Conservation (phyloP, 2,797 vertebrate species). For the Heterohyrax brucei region DNA sequence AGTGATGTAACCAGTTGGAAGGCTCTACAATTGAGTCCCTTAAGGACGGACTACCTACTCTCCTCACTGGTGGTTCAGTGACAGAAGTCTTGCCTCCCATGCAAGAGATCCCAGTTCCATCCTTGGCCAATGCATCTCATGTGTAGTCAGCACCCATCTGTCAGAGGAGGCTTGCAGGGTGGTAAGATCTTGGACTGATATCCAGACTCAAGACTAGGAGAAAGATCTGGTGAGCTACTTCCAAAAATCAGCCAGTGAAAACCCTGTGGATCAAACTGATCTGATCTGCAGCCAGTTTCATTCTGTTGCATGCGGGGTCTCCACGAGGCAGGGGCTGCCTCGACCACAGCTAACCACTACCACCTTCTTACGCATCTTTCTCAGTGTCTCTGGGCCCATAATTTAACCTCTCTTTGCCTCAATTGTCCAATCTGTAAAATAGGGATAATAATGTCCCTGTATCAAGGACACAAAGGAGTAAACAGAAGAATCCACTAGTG, state of each 20-base stretch:
- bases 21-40: not conserved
- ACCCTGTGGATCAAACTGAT: too few species aligned
- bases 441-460: not conserved
- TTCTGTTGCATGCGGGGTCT: too few species aligned
- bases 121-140: not conserved
- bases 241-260: too few species aligned
- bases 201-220: not conserved
- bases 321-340: not conserved
- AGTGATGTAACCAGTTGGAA: not conserved
- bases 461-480: not conserved
- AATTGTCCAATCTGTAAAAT: not conserved
- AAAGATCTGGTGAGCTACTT: too few species aligned
- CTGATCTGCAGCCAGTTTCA: too few species aligned
- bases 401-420: not conserved
- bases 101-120: not conserved
- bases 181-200: not conserved
- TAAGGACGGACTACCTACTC: not conserved
- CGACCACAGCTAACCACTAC: not conserved
- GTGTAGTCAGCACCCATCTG: not conserved
- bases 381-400: not conserved
- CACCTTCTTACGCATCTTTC: not conserved
- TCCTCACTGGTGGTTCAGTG: not conserved
- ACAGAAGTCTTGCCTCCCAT: not conserved
- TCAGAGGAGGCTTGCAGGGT: not conserved
- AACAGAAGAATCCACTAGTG: rapidly evolving